Evolutionary conservation across 2,888 invertebrate species (phyloP), one percentile per base, ranked within the genome.

Genomic region (Gnatocerus cornutus): DNA sequence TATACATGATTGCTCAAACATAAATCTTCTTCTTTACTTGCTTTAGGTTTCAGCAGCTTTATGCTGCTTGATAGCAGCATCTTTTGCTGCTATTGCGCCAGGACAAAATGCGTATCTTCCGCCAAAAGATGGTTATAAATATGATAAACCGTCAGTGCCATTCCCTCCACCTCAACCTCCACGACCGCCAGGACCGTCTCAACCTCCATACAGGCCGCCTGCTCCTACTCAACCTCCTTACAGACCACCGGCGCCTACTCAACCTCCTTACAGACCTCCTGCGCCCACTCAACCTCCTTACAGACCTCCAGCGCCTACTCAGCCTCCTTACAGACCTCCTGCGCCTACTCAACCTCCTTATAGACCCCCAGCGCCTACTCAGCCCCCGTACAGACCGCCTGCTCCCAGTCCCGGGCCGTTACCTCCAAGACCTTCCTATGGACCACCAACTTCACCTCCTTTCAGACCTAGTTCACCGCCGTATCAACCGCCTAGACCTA

Each of bases 81-180:
- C 87, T 71, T 75, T 75, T 58, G 88, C 87, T 72, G 86, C 89
- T 75, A 87, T 89, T 58, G 86, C 88, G 46, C 90, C 91, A 0
- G 91, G 91, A 9, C 89, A 90, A 70, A 92, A 92, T 81, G 91
- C 91, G 64, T 94, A 94, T 85, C 88, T 94, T 59, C 94, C 94
- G 13, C 89, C 89, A 2, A 90, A 88, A 79, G 90, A 90, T 76
- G 93, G 93, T 10, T 94, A 94, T 84, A 88, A 88, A 75, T 94
- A 94, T 83, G 88, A 89, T n/a, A 88, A 87, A 45, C 94, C 94
- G 1, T 74, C 83, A 6, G 86, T 89, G 68, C 89, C 91, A 0
- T 90, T 90, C 84, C 88, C 89, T 0, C 85, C 79, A 27, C 76
- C 80, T 41, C 75, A 77, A 43, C 76, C 75, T 21, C 68, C 76